Conservation (phyloP, 2,888 invertebrate species). For the Leucophora obtusa region DNA sequence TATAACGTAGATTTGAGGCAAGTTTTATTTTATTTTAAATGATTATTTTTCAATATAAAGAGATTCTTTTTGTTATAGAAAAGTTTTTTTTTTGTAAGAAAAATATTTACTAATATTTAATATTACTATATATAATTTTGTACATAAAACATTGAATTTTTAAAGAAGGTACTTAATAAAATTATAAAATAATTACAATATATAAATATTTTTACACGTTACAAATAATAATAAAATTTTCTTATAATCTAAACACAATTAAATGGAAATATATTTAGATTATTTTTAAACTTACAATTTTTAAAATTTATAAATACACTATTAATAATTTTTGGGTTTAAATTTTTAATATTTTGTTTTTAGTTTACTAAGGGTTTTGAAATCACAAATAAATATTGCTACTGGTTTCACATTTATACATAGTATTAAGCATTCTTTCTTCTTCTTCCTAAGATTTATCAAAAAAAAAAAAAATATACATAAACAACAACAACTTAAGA, state of each 20-base stretch:
- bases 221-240: constrained; percentile 12
- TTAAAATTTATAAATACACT: constrained; percentile 54
- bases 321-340: constrained; percentile 61
- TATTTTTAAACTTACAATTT: constrained; percentile 43
- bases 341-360: constrained; percentile 25
- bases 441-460: background rate
- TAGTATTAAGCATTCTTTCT: constrained; percentile 24
- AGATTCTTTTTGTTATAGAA: constrained; percentile 13
- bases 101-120: too few species aligned
- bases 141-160: constrained; percentile 51
- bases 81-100: constrained; percentile 10
- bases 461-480: constrained; percentile 28
- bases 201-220: constrained; percentile 43
- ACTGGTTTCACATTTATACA: constrained; percentile 39
- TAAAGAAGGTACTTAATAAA: constrained; percentile 47
- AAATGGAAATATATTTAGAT: constrained; percentile 16
- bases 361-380: constrained; percentile 30
- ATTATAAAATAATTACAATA: constrained; percentile 27
- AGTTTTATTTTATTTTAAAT: constrained; percentile 18
- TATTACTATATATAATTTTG: constrained; percentile 40
- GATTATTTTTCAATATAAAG: background rate
- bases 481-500: constrained; percentile 62
- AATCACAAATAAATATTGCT: constrained; percentile 64
- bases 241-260: constrained; percentile 12
- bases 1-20: background rate